phyloP scores from a whole-genome alignment of 2,797 vertebrate genomes.

The Lagodon rhomboides region DNA sequence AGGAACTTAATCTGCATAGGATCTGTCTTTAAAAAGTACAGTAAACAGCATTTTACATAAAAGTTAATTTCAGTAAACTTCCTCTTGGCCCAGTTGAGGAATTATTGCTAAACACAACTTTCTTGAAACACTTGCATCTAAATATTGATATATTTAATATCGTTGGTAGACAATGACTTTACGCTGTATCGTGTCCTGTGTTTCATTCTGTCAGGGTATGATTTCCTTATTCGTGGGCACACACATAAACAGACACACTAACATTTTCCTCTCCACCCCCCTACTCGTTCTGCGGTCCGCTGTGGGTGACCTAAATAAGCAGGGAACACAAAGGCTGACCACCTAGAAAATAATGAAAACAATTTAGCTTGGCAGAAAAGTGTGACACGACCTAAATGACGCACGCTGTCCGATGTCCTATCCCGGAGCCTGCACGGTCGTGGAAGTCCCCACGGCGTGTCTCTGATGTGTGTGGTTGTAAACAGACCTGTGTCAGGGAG shows the following conservation, averaged over 20 bases:
- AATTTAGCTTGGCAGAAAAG: conserved; percentile 31
- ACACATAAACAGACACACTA: conserved; percentile 27
- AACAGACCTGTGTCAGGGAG: conserved; percentile 45
- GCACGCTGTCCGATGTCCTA: neutral
- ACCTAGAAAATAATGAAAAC: conserved; percentile 26
- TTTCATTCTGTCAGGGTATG: conserved; percentile 25
- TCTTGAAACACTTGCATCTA: neutral
- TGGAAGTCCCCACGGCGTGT: conserved; percentile 5
- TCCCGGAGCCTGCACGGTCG: neutral
- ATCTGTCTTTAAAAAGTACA: neutral
- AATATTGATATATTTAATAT: neutral
- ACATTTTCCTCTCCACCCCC: conserved; percentile 38
- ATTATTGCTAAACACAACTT: neutral
- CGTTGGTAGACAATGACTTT: conserved; percentile 12
- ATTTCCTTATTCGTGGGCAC: conserved; percentile 19
- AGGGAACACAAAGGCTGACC: conserved; percentile 35
- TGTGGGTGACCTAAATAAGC: conserved; percentile 44
- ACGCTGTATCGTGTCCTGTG: conserved; percentile 15
- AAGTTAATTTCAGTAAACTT: neutral
- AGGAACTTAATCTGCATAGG: neutral
- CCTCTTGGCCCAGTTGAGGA: neutral
- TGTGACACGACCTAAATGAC: conserved; percentile 28
- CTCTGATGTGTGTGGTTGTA: conserved; percentile 32
- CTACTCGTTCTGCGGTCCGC: conserved; percentile 18
- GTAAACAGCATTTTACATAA: neutral